These are phyloP conservation scores for Crypturellus tataupa DNA, from an alignment of 2,797 vertebrate genomes.

Conservation along the genomic window DNA sequence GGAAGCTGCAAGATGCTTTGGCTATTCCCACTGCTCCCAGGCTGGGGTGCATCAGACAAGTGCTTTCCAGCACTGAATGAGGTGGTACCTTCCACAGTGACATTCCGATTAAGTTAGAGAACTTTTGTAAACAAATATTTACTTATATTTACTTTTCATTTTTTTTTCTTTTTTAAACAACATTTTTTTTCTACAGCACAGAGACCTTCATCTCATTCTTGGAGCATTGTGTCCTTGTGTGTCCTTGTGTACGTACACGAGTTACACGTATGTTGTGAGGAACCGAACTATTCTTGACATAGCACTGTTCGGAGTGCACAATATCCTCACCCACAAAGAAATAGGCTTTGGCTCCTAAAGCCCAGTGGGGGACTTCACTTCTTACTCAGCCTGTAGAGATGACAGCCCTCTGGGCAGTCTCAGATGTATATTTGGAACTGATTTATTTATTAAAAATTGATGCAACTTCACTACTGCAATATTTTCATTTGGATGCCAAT, in stretches of 20 bases:
- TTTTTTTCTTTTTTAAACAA: background rate
- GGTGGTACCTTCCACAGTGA: background rate
- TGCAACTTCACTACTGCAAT: background rate
- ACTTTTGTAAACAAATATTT: background rate
- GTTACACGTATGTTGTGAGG: background rate
- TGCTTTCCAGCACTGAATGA: background rate
- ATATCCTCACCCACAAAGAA: background rate
- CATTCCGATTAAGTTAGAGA: background rate
- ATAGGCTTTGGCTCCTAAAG: background rate
- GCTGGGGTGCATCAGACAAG: background rate
- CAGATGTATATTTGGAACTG: background rate
- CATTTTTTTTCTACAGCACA: background rate
- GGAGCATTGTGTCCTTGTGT: background rate
- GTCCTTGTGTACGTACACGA: background rate
- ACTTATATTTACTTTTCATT: too few relatives aligned
- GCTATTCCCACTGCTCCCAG: background rate
- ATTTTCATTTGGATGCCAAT: background rate
- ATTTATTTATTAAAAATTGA: constrained; percentile 15
- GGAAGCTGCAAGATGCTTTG: background rate
- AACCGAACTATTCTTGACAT: background rate
- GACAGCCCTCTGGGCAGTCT: background rate
- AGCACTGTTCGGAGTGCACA: background rate
- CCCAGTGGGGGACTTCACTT: background rate
- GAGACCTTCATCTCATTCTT: background rate
- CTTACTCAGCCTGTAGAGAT: background rate